Evolutionary conservation across 2,113 vertebrate genomes (phyloP).

Genomic region (Tyrannus savana): DNA sequence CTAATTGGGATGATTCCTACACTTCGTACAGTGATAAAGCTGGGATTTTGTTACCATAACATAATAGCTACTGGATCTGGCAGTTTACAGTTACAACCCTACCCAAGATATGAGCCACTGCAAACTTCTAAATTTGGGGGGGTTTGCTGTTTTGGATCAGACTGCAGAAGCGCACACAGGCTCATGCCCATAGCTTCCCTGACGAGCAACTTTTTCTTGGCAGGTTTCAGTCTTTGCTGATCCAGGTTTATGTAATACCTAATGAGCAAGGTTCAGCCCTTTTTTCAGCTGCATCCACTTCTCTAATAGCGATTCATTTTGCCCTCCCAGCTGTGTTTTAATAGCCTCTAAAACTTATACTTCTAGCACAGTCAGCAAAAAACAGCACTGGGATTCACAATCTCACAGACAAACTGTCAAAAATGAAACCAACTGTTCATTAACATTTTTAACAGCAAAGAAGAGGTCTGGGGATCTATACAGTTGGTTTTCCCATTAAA

Average conservation of each 20-base stretch:
- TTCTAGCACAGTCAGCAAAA: slow-evolving; percentile 31
- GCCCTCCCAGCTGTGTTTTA: slow-evolving; percentile 4
- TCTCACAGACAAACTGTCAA: neutral
- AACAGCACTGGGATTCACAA: neutral
- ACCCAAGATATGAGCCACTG: neutral
- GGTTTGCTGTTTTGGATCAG: neutral
- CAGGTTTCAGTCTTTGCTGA: neutral
- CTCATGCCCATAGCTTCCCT: neutral
- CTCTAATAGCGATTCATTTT: neutral
- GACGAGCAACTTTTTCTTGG: neutral
- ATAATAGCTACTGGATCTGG: neutral
- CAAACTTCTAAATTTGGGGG: neutral
- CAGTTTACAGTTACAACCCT: neutral
- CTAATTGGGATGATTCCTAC: neutral
- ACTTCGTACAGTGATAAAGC: neutral
- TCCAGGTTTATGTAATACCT: neutral
- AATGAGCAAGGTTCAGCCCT: neutral
- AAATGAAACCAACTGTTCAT: neutral
- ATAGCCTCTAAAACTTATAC: neutral
- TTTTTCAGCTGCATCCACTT: neutral
- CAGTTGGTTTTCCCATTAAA: neutral
- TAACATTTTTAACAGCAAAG: neutral
- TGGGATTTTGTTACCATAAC: neutral
- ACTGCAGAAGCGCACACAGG: neutral
- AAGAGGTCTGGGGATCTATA: neutral